Evolutionary conservation across 2,113 vertebrate genomes (phyloP).

Genomic region (Cichladusa arquata): DNA sequence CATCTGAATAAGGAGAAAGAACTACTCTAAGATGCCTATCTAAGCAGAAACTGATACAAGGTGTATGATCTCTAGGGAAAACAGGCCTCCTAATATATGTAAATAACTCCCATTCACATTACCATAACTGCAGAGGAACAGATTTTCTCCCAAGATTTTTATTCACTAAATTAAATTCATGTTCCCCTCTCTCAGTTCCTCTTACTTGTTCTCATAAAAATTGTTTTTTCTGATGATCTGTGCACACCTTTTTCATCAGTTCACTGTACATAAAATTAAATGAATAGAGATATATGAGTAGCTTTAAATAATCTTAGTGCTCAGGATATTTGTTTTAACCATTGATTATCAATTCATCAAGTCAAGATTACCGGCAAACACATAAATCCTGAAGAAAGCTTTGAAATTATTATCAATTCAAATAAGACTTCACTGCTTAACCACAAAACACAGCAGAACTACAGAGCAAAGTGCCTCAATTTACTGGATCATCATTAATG

Average conservation of each 20-base stretch:
- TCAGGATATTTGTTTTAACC: not conserved
- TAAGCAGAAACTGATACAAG: constrained; percentile 60
- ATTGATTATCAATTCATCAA: constrained; percentile 10
- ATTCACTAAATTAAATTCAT: constrained; percentile 34
- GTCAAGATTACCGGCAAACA: not conserved
- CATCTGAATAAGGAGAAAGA: constrained; percentile 32
- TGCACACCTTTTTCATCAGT: not conserved
- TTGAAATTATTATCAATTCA: not conserved
- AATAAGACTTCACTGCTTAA: not conserved
- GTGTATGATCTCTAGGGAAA: constrained; percentile 29
- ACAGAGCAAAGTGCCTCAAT: not conserved
- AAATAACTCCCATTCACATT: constrained; percentile 20
- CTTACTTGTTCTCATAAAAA: constrained; percentile 16
- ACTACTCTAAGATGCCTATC: constrained; percentile 28
- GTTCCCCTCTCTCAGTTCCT: not conserved
- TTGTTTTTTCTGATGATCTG: not conserved
- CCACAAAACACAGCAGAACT: not conserved
- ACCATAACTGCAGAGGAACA: not conserved
- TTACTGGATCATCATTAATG: not conserved
- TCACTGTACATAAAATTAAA: not conserved
- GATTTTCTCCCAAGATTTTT: constrained; percentile 3
- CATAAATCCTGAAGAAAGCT: constrained; percentile 3
- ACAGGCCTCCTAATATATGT: constrained; percentile 3
- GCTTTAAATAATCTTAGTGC: not conserved
- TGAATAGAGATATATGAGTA: not conserved